Percentiles rank a stretch among this genome's conserved stretches.
Evolutionary conservation across 2,797 vertebrate genomes (phyloP).

Genomic region (Coluber constrictor): DNA sequence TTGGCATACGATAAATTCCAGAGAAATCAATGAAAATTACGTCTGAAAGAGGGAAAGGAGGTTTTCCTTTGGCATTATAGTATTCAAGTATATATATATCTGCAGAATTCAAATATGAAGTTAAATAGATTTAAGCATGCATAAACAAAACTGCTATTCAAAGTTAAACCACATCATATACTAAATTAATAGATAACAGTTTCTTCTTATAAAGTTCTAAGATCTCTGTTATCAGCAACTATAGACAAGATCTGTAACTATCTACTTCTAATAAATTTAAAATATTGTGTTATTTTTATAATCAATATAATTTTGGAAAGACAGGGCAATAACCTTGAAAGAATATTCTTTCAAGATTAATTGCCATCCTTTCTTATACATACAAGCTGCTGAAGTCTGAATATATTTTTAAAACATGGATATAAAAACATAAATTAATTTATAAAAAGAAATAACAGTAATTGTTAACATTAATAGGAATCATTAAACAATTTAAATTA

Average conservation of each 20-base stretch:
- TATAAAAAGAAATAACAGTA: not conserved
- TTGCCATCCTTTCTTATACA: not conserved
- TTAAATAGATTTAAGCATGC: constrained; percentile 1
- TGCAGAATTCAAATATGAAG: not conserved
- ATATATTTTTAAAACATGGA: not conserved
- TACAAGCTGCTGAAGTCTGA: not conserved
- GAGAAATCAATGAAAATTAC: not conserved
- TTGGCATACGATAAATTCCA: not conserved
- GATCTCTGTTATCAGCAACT: not conserved
- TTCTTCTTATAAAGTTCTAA: not conserved
- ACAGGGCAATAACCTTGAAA: not conserved
- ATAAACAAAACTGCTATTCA: not conserved
- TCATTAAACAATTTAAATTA: not conserved
- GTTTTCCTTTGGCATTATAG: not conserved
- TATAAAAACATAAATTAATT: not conserved
- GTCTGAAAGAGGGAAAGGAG: constrained; percentile 11
- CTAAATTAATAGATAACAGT: not conserved
- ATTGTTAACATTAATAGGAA: not conserved
- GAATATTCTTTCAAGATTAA: not conserved
- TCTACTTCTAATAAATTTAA: not conserved
- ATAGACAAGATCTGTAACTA: not conserved
- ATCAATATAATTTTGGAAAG: not conserved
- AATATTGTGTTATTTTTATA: not conserved
- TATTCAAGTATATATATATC: not conserved
- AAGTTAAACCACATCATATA: not conserved